Base-by-base conservation (phyloP, 1,140 invertebrate genomes). In the Drosophila bocqueti region DNA sequence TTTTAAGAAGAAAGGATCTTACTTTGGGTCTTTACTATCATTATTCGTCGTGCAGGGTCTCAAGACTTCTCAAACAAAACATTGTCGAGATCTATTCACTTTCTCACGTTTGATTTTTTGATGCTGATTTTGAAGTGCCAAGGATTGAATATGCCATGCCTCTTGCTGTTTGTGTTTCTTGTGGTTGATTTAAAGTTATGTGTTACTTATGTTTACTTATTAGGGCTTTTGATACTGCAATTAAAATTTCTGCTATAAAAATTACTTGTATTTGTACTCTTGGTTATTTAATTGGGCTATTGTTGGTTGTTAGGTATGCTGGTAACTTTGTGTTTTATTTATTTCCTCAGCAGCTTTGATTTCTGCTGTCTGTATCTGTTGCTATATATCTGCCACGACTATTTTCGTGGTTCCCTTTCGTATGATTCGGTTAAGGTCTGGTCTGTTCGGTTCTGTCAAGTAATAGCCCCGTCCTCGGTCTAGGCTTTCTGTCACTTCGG, bases 191-290 rank as follows among this genome's bases (percentile, higher is more conserved):
- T 72, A 73, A 52, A 40, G 78, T 81, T 80, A 57, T 31, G 68
- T 66, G 55, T 76, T 81, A 61, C 76, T 73, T 79, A 67, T 77
- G 55, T 71, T 76, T 80, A 79, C 54, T 80, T 73, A 60, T 71
- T 79, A 81, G 81, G 85, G 81, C 79, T 83, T 79, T 91, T 91
- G 85, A 85, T 80, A 90, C 86, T 90, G 85, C 85, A 90, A 82
- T 90, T 90, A 85, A 90, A 91, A 90, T 90, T 90, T 90, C 86
- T 91, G 86, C 85, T 90, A 90, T 90, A 90, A 85, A 92, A 92
- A 91, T 91, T 92, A 92, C 90, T 92, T 92, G 91, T 92, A 92
- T 92, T 92, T 92, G 91, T 92, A 92, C 91, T 92, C 83, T 92
- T 92, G 91, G 91, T 92, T 92, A 84, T 92, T 91, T 69, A 92